Evolutionary conservation across 2,113 vertebrate genomes (phyloP).

Genomic region (Ctenodactylus gundi): DNA sequence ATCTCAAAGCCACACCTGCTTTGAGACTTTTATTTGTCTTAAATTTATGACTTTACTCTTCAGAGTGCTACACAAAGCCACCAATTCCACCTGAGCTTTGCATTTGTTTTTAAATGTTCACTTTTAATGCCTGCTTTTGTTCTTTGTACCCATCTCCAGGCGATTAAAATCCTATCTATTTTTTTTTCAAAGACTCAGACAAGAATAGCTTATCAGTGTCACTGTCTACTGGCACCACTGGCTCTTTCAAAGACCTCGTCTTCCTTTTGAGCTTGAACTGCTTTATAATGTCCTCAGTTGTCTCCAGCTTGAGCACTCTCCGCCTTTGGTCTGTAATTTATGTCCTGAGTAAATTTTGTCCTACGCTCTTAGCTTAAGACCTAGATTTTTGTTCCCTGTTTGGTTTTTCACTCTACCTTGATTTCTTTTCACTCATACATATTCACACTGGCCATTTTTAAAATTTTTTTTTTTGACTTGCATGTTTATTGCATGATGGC

Average conservation of each 20-base stretch:
- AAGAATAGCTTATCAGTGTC: not conserved
- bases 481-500: slow-evolving; percentile 74
- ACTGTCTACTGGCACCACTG: not conserved
- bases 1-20: not conserved
- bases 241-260: slow-evolving; percentile 1
- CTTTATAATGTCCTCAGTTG: slow-evolving; percentile 52
- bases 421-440: slow-evolving; percentile 77
- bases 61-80: not conserved
- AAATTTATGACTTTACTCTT: not conserved
- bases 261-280: slow-evolving; percentile 57
- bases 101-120: not conserved
- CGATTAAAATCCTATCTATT: not conserved
- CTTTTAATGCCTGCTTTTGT: not conserved
- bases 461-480: slow-evolving; percentile 52
- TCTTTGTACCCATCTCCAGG: not conserved
- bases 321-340: slow-evolving; percentile 64
- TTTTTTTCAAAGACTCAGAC: not conserved
- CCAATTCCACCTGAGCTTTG: not conserved
- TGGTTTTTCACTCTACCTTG: slow-evolving; percentile 76
- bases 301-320: slow-evolving; percentile 58
- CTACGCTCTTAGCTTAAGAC: slow-evolving; percentile 65
- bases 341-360: slow-evolving; percentile 56
- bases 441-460: slow-evolving; percentile 77
- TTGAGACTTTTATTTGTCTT: not conserved
- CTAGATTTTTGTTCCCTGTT: slow-evolving; percentile 72